Evolutionary conservation across 2,797 vertebrate genomes (phyloP).

Genomic region (Eleutherodactylus coqui): DNA sequence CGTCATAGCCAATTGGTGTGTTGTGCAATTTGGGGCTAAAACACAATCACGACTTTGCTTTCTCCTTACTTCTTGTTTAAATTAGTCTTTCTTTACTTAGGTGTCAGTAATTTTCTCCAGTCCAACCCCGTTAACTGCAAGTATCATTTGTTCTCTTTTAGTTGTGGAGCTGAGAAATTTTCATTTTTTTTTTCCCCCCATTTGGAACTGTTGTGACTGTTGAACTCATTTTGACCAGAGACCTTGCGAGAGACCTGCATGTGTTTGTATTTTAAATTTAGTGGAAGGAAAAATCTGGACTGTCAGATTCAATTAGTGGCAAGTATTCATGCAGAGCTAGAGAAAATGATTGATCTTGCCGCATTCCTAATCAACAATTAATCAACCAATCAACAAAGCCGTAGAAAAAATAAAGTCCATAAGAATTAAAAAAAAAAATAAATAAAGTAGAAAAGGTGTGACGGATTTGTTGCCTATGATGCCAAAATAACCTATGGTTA

Average conservation of each 20-base stretch:
- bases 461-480: background rate
- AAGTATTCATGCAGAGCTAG: constrained; percentile 67
- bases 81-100: constrained; percentile 24
- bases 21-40: constrained; percentile 1
- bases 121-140: background rate
- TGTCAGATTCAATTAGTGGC: constrained; percentile 70
- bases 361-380: constrained; percentile 76
- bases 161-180: constrained; percentile 25
- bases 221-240: constrained; percentile 57
- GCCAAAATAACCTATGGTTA: too few relatives aligned
- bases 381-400: constrained; percentile 74
- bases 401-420: constrained; percentile 68
- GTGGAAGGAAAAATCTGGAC: constrained; percentile 62
- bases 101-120: constrained; percentile 16
- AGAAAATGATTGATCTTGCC: constrained; percentile 75
- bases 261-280: constrained; percentile 63
- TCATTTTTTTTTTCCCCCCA: constrained; percentile 29
- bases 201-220: constrained; percentile 59
- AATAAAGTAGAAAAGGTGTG: background rate
- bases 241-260: constrained; percentile 55
- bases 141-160: constrained; percentile 32
- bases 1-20: background rate
- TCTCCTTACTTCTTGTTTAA: background rate
- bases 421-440: constrained; percentile 59
- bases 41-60: background rate